A percentile compares a stretch with the other conserved stretches of the same genome.
Evolutionary conservation across 2,797 vertebrate species (phyloP).

Genomic region (Lepus oiostolus): DNA sequence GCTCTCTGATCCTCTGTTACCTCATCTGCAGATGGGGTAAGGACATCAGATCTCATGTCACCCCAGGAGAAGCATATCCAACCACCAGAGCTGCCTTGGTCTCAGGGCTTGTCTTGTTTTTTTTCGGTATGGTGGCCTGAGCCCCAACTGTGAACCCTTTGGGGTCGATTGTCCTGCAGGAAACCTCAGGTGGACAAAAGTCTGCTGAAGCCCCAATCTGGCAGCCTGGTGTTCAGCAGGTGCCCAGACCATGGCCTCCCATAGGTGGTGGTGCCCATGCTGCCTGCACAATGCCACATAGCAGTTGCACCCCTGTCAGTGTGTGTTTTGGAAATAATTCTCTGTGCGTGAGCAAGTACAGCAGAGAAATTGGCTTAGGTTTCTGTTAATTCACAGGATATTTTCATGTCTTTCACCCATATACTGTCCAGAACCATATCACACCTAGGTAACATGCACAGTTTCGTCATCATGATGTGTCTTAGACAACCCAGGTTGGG

Average conservation of each 20-base stretch:
- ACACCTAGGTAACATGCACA: not conserved
- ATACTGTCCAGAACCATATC: not conserved
- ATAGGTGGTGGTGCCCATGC: not conserved
- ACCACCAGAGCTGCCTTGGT: not conserved
- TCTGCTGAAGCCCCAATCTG: not conserved
- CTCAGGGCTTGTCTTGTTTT: not conserved
- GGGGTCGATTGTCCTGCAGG: not conserved
- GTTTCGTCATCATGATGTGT: not conserved
- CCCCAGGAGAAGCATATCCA: not conserved
- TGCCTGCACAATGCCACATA: not conserved
- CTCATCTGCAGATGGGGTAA: not conserved
- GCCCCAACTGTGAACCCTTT: not conserved
- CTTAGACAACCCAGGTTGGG: not conserved
- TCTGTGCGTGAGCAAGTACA: not conserved
- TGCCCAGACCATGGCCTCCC: not conserved
- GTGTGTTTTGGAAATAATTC: not conserved
- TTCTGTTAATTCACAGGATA: not conserved
- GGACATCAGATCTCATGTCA: not conserved
- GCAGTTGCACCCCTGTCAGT: not conserved
- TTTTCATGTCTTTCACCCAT: not conserved
- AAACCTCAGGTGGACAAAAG: not conserved
- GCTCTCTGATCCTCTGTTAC: not conserved
- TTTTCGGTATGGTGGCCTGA: not conserved
- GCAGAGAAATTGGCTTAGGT: not conserved
- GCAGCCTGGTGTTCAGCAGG: not conserved